Conservation (phyloP, 2,888 invertebrate genomes). For the Myopa testacea region DNA sequence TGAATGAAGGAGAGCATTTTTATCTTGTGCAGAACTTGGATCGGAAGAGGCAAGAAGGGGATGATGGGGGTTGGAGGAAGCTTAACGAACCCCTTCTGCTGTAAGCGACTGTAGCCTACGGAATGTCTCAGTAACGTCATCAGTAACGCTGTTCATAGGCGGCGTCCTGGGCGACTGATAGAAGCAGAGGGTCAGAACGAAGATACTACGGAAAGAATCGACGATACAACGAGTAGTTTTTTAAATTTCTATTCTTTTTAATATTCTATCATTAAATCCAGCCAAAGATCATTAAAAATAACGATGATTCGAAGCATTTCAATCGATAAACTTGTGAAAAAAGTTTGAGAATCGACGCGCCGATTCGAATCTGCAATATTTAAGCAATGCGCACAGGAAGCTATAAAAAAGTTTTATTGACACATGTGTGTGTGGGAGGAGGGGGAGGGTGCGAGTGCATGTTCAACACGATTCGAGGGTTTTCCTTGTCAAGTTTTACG, state of each 20-base stretch:
- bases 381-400: conserved; percentile 11
- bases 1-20: no score
- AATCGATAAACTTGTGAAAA: not conserved
- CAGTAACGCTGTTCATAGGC: no score
- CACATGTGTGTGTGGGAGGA: not conserved
- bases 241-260: no score
- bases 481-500: conserved; percentile 20
- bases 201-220: no score
- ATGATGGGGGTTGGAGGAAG: not conserved
- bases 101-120: not conserved
- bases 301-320: not conserved
- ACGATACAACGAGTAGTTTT: no score
- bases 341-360: not conserved
- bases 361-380: conserved; percentile 10
- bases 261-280: no score
- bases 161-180: no score
- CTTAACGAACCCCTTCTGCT: not conserved
- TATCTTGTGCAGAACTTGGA: no score
- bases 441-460: not conserved
- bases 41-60: no score
- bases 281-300: not conserved
- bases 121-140: no score
- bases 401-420: conserved; percentile 20
- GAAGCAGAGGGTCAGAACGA: no score
- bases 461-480: conserved; percentile 1